A percentile compares a stretch with the other conserved stretches of the same genome.
Evolutionary conservation across 2,797 vertebrate genomes (phyloP).

Genomic region (Lerista edwardsae): DNA sequence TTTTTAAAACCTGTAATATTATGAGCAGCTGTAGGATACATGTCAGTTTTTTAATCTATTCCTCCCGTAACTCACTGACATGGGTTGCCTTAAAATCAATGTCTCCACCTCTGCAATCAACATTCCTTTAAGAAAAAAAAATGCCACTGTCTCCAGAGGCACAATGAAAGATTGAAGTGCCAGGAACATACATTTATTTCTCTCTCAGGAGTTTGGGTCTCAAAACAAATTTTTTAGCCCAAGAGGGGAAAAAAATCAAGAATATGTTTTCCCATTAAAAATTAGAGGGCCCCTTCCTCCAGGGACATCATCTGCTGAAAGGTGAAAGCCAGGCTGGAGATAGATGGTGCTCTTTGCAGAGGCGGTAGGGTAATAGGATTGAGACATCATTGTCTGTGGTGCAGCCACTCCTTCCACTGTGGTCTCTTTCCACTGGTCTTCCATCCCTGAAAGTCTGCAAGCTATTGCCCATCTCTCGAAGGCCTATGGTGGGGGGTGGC

Average conservation of each 20-base stretch:
- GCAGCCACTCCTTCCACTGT: no score
- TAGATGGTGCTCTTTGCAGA: no score
- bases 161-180: not conserved
- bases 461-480: no score
- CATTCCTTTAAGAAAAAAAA: not conserved
- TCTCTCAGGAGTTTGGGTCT: not conserved
- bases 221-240: not conserved
- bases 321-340: no score
- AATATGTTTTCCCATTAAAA: no score
- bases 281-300: no score
- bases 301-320: no score
- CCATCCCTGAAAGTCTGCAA: no score
- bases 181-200: not conserved
- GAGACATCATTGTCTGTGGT: no score
- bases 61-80: not conserved
- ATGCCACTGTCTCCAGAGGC: not conserved
- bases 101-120: not conserved
- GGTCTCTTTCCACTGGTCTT: no score
- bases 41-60: not conserved
- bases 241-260: not conserved
- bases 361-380: no score
- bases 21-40: not conserved
- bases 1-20: not conserved
- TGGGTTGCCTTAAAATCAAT: not conserved
- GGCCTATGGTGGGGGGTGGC: no score